Percentiles rank a stretch among this genome's conserved stretches.
Conservation (phyloP, 2,888 invertebrate species). For the Caenorhabditis macrosperma region DNA sequence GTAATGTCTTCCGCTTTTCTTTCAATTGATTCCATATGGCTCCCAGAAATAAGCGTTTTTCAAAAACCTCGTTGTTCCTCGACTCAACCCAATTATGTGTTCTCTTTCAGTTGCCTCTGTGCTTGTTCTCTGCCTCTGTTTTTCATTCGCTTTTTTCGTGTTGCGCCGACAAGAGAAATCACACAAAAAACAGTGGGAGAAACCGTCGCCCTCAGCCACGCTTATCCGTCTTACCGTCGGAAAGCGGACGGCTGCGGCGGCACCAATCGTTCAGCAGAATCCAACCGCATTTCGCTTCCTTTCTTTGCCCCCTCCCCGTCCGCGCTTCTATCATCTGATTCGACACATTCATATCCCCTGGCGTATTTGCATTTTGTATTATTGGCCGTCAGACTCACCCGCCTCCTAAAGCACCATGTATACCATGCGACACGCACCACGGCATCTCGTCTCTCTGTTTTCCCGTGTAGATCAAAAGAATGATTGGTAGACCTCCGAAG, state of each 20-base stretch:
- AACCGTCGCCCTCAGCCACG: constrained; percentile 4
- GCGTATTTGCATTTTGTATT: constrained; percentile 56
- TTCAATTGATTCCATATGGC: constrained; percentile 58
- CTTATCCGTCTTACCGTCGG: constrained; percentile 36
- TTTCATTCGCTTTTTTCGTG: constrained; percentile 4
- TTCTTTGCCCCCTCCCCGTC: not conserved
- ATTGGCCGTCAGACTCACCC: constrained; percentile 34
- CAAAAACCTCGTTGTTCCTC: constrained; percentile 17
- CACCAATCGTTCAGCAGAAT: not conserved
- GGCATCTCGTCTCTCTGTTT: constrained; percentile 12
- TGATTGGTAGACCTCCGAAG: not conserved
- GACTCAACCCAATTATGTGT: not conserved
- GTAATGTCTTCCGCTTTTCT: constrained; percentile 39
- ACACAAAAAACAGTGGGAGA: not conserved
- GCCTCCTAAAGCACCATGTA: constrained; percentile 34
- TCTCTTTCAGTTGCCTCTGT: not conserved
- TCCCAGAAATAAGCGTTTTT: constrained; percentile 10
- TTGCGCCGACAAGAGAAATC: not conserved
- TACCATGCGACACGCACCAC: constrained; percentile 52
- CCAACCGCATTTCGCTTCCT: not conserved
- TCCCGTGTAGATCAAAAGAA: constrained; percentile 1
- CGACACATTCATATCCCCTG: constrained; percentile 8
- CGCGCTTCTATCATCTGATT: not conserved
- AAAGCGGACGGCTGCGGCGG: too few relatives aligned
- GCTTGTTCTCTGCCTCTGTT: not conserved